Conservation (phyloP, 35 echinoderm and acorn worm genomes). For the Lytechinus pictus region DNA sequence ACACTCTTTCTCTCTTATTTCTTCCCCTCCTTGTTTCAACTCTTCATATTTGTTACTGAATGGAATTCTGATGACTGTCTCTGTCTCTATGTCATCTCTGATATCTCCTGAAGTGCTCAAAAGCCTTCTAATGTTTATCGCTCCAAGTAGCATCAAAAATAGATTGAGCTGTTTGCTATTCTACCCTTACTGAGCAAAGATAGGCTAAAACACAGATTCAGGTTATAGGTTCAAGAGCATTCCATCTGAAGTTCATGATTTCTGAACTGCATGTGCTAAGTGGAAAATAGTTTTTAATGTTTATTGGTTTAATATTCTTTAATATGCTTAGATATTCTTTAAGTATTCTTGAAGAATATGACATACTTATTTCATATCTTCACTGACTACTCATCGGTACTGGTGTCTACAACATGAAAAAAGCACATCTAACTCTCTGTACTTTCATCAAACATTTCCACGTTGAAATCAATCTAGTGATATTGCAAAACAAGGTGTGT, state of each 20-base stretch:
- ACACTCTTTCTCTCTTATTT: background rate
- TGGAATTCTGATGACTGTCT: background rate
- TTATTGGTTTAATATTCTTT: too few relatives aligned
- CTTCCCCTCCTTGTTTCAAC: background rate
- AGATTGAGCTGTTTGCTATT: background rate
- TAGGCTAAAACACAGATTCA: background rate
- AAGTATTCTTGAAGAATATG: too few relatives aligned
- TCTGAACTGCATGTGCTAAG: too few relatives aligned
- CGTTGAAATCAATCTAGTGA: background rate
- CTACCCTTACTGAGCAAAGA: background rate
- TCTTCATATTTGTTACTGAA: background rate
- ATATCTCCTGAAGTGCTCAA: background rate
- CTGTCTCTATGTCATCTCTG: background rate
- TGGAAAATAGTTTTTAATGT: too few relatives aligned
- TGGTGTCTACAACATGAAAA: background rate
- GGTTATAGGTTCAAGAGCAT: background rate
- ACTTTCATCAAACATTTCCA: background rate
- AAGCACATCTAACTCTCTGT: background rate
- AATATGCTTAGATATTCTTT: too few relatives aligned
- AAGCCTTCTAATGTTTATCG: background rate
- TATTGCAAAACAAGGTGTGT: background rate
- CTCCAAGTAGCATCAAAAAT: background rate
- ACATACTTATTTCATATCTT: background rate
- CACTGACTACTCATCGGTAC: background rate
- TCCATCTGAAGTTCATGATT: background rate